These are phyloP conservation scores for Heliconius hermathena DNA, from an alignment of 1,140 invertebrate species.

Conservation along the genomic window DNA sequence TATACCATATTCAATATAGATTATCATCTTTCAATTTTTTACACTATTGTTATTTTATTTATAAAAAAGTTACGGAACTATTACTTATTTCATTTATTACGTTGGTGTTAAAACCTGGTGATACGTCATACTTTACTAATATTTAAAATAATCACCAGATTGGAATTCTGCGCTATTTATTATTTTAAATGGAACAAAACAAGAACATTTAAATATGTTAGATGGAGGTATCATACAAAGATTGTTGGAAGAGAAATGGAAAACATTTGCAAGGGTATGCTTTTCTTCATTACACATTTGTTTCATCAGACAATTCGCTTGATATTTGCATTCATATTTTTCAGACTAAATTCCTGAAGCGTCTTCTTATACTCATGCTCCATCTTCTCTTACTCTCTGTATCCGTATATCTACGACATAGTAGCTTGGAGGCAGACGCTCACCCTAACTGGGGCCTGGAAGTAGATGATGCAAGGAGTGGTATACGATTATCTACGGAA, in stretches of 20 bases:
- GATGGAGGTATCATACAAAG: constrained; percentile 98
- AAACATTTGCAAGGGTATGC: constrained; percentile 96
- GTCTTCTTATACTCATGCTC: constrained; percentile 92
- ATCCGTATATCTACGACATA: constrained; percentile 94
- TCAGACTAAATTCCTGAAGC: constrained; percentile 95
- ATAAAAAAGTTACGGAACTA: too few relatives aligned
- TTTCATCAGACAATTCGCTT: neutral
- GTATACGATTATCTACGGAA: constrained; percentile 90
- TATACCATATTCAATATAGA: too few relatives aligned
- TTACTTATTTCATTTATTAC: too few relatives aligned
- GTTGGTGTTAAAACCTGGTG: too few relatives aligned
- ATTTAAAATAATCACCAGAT: constrained; percentile 83
- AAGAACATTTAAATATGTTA: constrained; percentile 99
- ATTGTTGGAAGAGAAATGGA: constrained; percentile 99
- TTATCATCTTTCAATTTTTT: too few relatives aligned
- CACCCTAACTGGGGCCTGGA: constrained; percentile 67
- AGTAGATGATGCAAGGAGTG: constrained; percentile 73
- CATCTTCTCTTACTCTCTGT: constrained; percentile 94
- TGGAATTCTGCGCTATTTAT: constrained; percentile 99
- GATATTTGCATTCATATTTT: constrained; percentile 35
- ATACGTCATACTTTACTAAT: neutral
- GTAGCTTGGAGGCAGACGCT: constrained; percentile 77
- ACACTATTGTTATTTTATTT: too few relatives aligned
- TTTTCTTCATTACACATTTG: neutral
- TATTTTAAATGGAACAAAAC: constrained; percentile 97